phyloP scores from a whole-genome alignment of 2,113 vertebrate species.

The Malaclemys terrapin region DNA sequence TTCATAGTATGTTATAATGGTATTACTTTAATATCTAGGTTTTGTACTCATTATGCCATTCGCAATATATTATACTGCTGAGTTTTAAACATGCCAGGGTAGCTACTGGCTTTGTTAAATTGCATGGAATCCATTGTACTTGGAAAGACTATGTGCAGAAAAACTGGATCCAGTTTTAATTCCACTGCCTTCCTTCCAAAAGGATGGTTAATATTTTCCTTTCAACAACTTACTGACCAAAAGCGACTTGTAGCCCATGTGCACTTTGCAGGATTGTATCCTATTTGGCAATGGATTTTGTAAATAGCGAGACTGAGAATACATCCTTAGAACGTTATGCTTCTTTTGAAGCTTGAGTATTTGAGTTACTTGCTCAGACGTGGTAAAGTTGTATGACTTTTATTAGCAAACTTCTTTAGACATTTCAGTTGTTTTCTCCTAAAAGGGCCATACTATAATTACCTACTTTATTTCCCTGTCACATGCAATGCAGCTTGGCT shows the following conservation, averaged over 20 bases:
- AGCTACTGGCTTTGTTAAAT: too few species aligned
- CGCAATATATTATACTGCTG: too few species aligned
- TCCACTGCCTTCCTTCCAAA: background rate
- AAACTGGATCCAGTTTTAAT: background rate
- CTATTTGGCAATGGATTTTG: slow-evolving; percentile 1
- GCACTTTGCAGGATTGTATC: background rate
- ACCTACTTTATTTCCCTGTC: too few species aligned
- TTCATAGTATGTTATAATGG: too few species aligned
- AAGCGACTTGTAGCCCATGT: background rate
- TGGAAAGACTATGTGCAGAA: background rate
- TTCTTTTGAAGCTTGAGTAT: background rate
- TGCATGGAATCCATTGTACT: background rate
- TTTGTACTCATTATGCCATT: too few species aligned
- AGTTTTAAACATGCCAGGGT: too few species aligned
- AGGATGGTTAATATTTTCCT: background rate
- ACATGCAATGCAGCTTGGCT: too few species aligned
- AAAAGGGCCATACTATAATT: too few species aligned
- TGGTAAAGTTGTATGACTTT: background rate
- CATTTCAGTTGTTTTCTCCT: too few species aligned
- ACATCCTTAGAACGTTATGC: background rate
- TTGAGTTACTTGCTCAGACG: background rate
- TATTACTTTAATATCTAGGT: too few species aligned
- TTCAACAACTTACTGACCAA: background rate
- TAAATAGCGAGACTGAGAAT: background rate
- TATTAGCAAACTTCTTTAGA: background rate